Percentiles rank a stretch among this genome's conserved stretches.
Conservation (phyloP, 2,113 vertebrate species). For the Loxodonta africana region DNA sequence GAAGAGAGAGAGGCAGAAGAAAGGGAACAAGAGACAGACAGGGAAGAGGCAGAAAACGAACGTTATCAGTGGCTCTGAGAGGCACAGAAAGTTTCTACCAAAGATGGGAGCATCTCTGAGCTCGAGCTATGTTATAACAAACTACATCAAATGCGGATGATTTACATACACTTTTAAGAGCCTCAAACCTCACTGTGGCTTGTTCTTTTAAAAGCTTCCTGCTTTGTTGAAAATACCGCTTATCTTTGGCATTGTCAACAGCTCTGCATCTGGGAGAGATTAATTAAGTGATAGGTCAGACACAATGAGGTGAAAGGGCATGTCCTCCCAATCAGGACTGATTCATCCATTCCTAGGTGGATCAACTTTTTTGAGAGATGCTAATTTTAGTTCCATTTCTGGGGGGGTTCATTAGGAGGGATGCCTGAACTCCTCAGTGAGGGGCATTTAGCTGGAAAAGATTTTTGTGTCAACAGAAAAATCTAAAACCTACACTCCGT, state of each 20-base stretch:
- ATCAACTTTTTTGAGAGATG: slow-evolving; percentile 84
- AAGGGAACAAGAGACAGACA: slow-evolving; percentile 40
- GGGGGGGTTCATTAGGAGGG: slow-evolving; percentile 64
- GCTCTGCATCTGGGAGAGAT: slow-evolving; percentile 87
- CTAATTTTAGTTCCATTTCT: slow-evolving; percentile 76
- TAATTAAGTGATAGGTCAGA: slow-evolving; percentile 90
- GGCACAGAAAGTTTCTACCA: slow-evolving; percentile 49
- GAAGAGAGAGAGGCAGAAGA: slow-evolving; percentile 1
- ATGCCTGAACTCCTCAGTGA: slow-evolving; percentile 32
- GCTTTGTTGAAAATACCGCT: slow-evolving; percentile 85
- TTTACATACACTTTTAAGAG: slow-evolving; percentile 69
- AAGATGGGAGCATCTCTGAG: slow-evolving; percentile 6
- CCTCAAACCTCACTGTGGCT: slow-evolving; percentile 55
- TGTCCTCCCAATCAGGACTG: slow-evolving; percentile 85
- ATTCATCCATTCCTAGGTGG: slow-evolving; percentile 82
- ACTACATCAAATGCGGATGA: slow-evolving; percentile 33
- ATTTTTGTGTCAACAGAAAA: slow-evolving; percentile 64
- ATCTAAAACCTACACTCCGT: slow-evolving; percentile 61
- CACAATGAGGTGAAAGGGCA: slow-evolving; percentile 89
- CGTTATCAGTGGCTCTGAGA: neutral
- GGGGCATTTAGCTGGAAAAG: slow-evolving; percentile 52
- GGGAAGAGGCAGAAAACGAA: slow-evolving; percentile 20
- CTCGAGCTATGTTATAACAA: slow-evolving; percentile 18
- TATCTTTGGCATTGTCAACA: slow-evolving; percentile 85
- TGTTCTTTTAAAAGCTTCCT: slow-evolving; percentile 72